A percentile compares a stretch with the other conserved stretches of the same genome.
Conservation (phyloP, 2,888 invertebrate species). For the Nasonia oneida region DNA sequence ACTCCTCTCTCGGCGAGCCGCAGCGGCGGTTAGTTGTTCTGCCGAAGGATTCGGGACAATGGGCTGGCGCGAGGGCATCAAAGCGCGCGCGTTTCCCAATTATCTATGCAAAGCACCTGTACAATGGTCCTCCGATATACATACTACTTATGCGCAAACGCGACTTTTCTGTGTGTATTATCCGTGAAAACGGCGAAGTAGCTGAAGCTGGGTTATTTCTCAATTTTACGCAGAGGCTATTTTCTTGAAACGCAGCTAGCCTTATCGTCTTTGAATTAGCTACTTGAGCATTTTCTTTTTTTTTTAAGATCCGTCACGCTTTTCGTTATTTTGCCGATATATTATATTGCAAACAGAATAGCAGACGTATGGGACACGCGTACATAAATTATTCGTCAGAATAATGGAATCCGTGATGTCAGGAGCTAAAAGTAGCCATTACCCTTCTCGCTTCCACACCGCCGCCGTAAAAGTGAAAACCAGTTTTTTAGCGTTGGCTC, state of each 20-base stretch:
- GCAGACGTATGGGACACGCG: not conserved
- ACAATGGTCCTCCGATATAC: not conserved
- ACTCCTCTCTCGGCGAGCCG: not conserved
- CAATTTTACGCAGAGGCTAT: not conserved
- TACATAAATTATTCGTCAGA: not conserved
- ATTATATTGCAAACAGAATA: not conserved
- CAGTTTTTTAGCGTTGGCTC: conserved; percentile 10
- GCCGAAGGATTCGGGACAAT: conserved; percentile 31
- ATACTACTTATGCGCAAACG: not conserved
- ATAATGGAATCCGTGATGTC: conserved; percentile 6
- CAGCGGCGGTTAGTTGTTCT: not conserved
- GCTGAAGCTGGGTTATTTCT: not conserved
- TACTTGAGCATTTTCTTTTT: not conserved
- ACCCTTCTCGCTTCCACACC: not conserved
- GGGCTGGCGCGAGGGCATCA: not conserved
- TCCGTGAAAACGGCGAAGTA: not conserved
- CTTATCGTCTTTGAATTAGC: conserved; percentile 13
- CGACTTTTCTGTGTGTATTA: not conserved
- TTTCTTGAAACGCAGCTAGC: not conserved
- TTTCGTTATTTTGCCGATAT: too few relatives aligned
- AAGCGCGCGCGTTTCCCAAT: conserved; percentile 30
- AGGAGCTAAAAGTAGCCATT: conserved; percentile 1
- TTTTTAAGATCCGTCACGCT: too few relatives aligned
- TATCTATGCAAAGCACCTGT: conserved; percentile 9
- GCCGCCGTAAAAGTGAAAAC: not conserved